Evolutionary conservation across 2,888 invertebrate species (phyloP), one percentile per base, ranked within the genome.

Genomic region (Therioaphis trifolii): DNA sequence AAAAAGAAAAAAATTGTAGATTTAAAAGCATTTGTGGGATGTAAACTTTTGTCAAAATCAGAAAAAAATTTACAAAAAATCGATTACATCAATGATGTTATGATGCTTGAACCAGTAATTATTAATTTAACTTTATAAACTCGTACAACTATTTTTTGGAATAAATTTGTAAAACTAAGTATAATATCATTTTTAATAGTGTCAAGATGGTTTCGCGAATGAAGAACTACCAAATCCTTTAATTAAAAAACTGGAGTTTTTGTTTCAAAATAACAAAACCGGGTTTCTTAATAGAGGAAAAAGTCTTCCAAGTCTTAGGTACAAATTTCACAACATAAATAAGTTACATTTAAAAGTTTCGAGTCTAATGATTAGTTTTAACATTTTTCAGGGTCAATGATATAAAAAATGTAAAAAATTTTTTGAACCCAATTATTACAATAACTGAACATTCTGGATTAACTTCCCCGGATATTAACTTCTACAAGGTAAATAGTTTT

Each of bases 231-330:
- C 72, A 15, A 63, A 61, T 63, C 72, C 82, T 24, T 24, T 82
- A 43, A 74, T 82, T 18, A 82, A 63, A 74, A 82, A 66, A 74
- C n/a, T 82, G 7, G 82, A 82, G n/a, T 24, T 63, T 63, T 11
- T 82, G 0, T 82, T 82, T 74, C 82, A 82, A 74, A 74, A 74
- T 52, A 82, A 82, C 24, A 82, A 74, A 74, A 82, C 82, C 14
- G 55, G 61, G 1, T 74, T 82, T 15, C 63, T 82, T 1, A 82
- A 82, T 9, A 96, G 97, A 91, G 97, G 97, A 85, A 97, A 97
- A 90, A 97, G 97, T 91, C 96, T 98, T 96, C 97, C 97, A 4
- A 96, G 96, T 88, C 90, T 97, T 85, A 96, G 96, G 96, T 96
- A 90, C 90, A 90, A 27, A 35, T 35, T 35, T 15, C 29, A 63